These are phyloP conservation scores for Myotis planiceps DNA, from an alignment of 2,797 vertebrate species.

Conservation along the genomic window DNA sequence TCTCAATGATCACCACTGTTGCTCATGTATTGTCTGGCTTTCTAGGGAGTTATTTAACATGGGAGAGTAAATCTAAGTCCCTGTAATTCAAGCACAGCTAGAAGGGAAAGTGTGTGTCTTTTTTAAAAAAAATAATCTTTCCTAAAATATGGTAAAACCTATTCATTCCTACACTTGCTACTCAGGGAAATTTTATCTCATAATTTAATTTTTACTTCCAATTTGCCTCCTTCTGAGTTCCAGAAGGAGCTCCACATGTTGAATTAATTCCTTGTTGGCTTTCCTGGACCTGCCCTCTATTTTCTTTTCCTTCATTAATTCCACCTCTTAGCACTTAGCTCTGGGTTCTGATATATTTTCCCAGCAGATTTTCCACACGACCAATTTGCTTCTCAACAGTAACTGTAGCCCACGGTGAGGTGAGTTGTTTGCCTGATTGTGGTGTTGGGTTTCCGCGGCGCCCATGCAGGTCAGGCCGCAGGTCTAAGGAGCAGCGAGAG, in stretches of 20 bases:
- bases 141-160: neutral
- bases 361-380: constrained; percentile 31
- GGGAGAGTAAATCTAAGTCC: neutral
- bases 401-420: neutral
- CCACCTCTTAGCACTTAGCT: constrained; percentile 26
- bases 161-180: neutral
- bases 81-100: neutral
- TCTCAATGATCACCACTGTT: neutral
- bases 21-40: neutral
- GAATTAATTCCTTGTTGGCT: neutral
- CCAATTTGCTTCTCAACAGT: constrained; percentile 48
- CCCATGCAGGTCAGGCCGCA: neutral
- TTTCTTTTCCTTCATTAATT: constrained; percentile 54
- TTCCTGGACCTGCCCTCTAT: neutral
- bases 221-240: neutral
- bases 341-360: neutral
- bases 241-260: neutral
- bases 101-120: neutral
- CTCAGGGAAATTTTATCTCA: neutral
- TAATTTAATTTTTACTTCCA: constrained; percentile 41
- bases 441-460: neutral
- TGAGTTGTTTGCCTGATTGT: neutral
- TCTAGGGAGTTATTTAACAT: neutral
- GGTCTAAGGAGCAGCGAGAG: neutral
- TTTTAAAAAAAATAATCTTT: neutral